Evolutionary conservation across 2,797 vertebrate species (phyloP).

Genomic region (Mormyrus hasselquistii): DNA sequence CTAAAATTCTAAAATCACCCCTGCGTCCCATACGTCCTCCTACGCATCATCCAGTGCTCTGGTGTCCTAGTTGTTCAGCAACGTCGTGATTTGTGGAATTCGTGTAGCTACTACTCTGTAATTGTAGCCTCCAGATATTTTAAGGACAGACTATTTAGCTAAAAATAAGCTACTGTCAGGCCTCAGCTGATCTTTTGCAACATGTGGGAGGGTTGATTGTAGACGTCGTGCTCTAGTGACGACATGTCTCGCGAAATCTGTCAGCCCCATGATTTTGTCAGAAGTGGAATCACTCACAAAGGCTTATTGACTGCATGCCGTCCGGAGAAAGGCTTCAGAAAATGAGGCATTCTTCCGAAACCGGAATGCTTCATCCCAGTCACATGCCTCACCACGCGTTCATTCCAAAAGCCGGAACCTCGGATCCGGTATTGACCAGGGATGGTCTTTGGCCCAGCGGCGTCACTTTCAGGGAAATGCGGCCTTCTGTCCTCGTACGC

Average conservation of each 20-base stretch:
- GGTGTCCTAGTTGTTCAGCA: not conserved
- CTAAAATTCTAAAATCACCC: not conserved
- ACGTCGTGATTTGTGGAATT: not conserved
- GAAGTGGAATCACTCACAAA: conserved; percentile 23
- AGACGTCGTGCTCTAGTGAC: conserved; percentile 51
- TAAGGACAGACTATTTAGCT: conserved; percentile 25
- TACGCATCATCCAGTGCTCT: not conserved
- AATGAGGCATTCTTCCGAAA: not conserved
- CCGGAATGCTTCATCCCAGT: not conserved
- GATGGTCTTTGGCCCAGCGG: not conserved
- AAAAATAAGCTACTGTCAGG: conserved; percentile 45
- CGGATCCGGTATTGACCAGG: not conserved
- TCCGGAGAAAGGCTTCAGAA: conserved; percentile 13
- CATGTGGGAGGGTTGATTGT: conserved; percentile 35
- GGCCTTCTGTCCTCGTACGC: not conserved
- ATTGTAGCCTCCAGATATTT: conserved; percentile 13
- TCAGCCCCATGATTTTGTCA: conserved; percentile 14
- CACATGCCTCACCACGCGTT: not conserved
- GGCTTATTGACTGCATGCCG: conserved; percentile 41
- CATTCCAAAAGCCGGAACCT: not conserved
- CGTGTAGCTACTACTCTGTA: conserved; percentile 29
- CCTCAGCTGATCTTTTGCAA: conserved; percentile 52
- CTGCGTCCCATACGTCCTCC: not conserved
- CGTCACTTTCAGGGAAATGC: not conserved
- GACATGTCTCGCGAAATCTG: conserved; percentile 15